Conservation (phyloP, 2,888 invertebrate species). For the Beris chalybata region DNA sequence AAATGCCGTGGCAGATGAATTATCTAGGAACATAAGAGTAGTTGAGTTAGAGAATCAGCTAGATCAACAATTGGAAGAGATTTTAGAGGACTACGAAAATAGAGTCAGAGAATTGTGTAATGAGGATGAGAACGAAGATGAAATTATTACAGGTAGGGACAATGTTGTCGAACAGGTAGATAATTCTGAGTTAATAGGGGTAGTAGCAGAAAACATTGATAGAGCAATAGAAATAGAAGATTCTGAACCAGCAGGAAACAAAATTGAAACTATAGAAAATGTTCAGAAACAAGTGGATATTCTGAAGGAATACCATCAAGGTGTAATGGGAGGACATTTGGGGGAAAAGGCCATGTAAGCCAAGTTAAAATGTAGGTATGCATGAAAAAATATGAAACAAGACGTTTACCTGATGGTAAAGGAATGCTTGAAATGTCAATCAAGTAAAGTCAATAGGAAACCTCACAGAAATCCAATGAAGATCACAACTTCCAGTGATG, state of each 20-base stretch:
- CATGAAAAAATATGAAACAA: slow-evolving; percentile 24
- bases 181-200: neutral
- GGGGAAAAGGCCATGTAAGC: slow-evolving; percentile 33
- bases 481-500: slow-evolving; percentile 30
- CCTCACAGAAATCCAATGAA: slow-evolving; percentile 28
- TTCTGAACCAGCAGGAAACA: neutral
- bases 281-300: slow-evolving; percentile 26
- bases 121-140: neutral
- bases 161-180: neutral
- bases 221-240: too few species aligned
- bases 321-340: slow-evolving; percentile 30
- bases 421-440: slow-evolving; percentile 30
- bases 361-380: slow-evolving; percentile 16
- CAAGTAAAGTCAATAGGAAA: slow-evolving; percentile 26
- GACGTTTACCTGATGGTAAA: slow-evolving; percentile 23
- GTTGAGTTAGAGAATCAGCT: neutral
- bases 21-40: neutral
- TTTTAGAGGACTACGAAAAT: neutral
- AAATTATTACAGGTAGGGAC: neutral
- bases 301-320: slow-evolving; percentile 32
- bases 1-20: slow-evolving; percentile 3
- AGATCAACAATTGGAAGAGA: neutral
- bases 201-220: too few species aligned
- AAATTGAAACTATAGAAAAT: slow-evolving; percentile 8
- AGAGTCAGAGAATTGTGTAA: slow-evolving; percentile 1